Evolutionary conservation across 2,113 vertebrate genomes (phyloP).

Genomic region (Talpa occidentalis): DNA sequence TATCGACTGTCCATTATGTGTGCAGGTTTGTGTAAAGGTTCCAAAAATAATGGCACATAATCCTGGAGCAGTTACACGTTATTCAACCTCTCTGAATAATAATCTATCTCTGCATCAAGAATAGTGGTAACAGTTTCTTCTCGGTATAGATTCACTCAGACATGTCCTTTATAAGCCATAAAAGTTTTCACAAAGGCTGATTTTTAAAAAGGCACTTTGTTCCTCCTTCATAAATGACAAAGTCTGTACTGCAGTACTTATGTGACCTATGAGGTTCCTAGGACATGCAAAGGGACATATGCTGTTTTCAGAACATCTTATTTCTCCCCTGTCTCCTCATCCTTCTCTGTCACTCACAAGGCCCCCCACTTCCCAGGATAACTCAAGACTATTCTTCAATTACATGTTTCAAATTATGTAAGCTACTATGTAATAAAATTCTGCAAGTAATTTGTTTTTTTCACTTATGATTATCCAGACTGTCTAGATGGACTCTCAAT

Average conservation of each 20-base stretch:
- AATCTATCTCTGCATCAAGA: background rate
- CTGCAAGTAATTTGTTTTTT: background rate
- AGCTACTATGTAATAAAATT: background rate
- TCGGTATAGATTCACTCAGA: background rate
- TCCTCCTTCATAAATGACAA: background rate
- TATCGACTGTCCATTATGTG: background rate
- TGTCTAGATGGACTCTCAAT: background rate
- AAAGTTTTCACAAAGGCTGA: background rate
- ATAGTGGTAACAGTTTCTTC: background rate
- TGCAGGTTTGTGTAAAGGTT: background rate
- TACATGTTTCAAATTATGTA: background rate
- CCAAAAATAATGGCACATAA: background rate
- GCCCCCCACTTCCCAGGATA: background rate
- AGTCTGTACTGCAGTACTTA: background rate
- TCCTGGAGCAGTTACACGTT: background rate
- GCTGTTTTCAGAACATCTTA: background rate
- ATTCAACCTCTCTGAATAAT: background rate
- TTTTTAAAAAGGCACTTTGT: conserved; percentile 24
- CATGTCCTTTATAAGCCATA: background rate
- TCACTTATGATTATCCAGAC: too few relatives aligned
- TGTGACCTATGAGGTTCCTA: background rate
- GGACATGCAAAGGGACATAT: background rate
- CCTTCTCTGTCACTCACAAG: background rate
- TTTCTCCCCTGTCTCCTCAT: background rate
- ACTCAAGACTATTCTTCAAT: background rate